Conservation (phyloP, 2,113 vertebrate genomes). For the Tachycineta bicolor region DNA sequence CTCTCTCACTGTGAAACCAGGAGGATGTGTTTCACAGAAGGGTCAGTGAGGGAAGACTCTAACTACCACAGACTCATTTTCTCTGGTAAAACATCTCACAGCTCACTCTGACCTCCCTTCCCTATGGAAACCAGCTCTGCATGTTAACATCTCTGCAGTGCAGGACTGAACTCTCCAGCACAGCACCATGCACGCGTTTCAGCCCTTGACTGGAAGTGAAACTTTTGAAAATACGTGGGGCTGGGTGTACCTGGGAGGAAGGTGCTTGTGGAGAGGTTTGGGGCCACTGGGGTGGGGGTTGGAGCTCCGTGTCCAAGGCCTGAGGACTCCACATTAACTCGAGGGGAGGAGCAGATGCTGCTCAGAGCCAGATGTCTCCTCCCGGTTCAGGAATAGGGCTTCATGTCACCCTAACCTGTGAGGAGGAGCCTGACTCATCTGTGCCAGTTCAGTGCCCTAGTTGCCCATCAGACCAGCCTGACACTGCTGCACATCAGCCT, state of each 20-base stretch:
- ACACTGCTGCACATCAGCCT: not conserved
- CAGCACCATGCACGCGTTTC: not conserved
- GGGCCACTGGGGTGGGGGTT: not conserved
- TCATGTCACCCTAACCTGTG: no score
- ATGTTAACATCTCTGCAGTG: not conserved
- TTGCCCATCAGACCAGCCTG: not conserved
- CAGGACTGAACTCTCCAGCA: not conserved
- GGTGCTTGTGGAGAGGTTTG: not conserved
- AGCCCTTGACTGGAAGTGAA: not conserved
- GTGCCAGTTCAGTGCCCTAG: not conserved
- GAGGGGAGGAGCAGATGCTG: accelerated
- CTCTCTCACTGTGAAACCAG: not conserved
- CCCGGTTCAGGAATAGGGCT: not conserved
- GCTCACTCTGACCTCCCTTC: not conserved
- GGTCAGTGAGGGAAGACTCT: not conserved
- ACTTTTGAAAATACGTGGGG: accelerated
- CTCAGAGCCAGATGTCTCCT: not conserved
- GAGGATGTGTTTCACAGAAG: not conserved
- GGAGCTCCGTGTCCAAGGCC: not conserved
- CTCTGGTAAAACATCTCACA: not conserved
- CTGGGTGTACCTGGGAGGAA: not conserved
- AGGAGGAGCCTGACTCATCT: not conserved
- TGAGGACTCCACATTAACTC: not conserved
- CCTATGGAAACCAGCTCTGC: not conserved
- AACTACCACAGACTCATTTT: not conserved